Evolutionary conservation across 2,113 vertebrate genomes (phyloP).

Genomic region (Chionis minor): DNA sequence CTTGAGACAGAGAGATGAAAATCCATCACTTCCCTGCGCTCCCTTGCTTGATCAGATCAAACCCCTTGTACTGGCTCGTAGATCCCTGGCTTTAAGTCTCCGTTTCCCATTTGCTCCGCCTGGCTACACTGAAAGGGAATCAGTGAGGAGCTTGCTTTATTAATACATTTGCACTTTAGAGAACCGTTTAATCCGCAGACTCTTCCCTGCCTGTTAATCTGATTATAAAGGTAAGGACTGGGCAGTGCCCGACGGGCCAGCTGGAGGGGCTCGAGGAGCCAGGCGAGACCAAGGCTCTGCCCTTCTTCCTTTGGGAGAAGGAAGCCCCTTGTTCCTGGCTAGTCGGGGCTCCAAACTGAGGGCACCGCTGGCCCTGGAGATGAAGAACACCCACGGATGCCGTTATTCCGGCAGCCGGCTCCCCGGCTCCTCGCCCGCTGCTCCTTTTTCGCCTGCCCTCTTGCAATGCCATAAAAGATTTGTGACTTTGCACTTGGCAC

Average conservation of each 20-base stretch:
- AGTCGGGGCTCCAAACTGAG: not conserved
- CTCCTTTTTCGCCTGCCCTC: not conserved
- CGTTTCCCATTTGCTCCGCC: not conserved
- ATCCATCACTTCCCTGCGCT: not conserved
- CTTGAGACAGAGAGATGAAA: not conserved
- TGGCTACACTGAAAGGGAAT: not conserved
- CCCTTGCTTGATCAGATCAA: not conserved
- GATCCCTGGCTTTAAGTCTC: not conserved
- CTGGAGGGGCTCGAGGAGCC: not conserved
- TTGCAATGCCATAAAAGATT: rapidly evolving
- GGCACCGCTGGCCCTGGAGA: not conserved
- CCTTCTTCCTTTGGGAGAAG: not conserved
- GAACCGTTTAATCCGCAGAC: not conserved
- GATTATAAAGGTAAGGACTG: not conserved
- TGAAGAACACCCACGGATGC: not conserved
- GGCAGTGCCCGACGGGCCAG: not conserved
- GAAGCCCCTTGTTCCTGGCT: not conserved
- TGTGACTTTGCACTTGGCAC: not conserved
- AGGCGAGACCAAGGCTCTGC: not conserved
- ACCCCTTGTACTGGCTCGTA: not conserved
- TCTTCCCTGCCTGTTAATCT: slow-evolving; percentile 25
- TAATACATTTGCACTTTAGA: slow-evolving; percentile 20
- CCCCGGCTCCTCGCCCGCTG: not conserved
- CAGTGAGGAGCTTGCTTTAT: not conserved
- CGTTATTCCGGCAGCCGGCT: not conserved